These are phyloP conservation scores for Brachionus paranguensis DNA, from an alignment of 1,140 invertebrate genomes.

Conservation along the genomic window DNA sequence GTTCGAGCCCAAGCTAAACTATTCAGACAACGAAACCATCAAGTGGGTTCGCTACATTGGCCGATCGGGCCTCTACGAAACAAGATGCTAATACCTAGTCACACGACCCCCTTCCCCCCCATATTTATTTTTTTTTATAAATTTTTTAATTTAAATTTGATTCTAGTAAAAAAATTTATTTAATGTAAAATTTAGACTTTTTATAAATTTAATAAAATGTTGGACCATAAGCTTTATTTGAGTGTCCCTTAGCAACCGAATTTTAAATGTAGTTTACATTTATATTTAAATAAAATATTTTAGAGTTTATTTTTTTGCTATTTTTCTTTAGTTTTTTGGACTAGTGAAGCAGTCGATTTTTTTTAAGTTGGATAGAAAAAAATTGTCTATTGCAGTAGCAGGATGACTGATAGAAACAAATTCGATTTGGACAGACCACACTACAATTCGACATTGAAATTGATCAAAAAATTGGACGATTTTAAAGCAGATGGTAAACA, in stretches of 20 bases:
- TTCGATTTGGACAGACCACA: not conserved
- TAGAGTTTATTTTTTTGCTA: not conserved
- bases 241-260: not conserved
- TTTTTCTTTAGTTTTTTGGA: not conserved
- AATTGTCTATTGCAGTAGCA: not conserved
- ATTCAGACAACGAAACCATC: constrained; percentile 98
- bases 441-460: constrained; percentile 17
- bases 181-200: constrained; percentile 11
- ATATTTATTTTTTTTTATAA: not conserved
- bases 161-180: not conserved
- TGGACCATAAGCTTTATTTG: constrained; percentile 27
- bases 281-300: not conserved
- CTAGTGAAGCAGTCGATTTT: not conserved
- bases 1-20: constrained; percentile 98
- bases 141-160: not conserved
- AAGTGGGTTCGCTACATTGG: constrained; percentile 99
- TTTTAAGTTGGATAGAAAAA: not conserved
- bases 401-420: not conserved
- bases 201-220: constrained; percentile 1
- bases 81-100: constrained; percentile 69
- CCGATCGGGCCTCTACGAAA: constrained; percentile 95
- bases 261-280: not conserved
- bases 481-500: not conserved
- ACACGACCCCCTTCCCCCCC: not conserved
- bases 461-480: constrained; percentile 27